A percentile compares a stretch with the other conserved stretches of the same genome.
These are phyloP conservation scores for Sebastes matsubarae DNA, from an alignment of 2,797 vertebrate genomes.

Conservation along the genomic window DNA sequence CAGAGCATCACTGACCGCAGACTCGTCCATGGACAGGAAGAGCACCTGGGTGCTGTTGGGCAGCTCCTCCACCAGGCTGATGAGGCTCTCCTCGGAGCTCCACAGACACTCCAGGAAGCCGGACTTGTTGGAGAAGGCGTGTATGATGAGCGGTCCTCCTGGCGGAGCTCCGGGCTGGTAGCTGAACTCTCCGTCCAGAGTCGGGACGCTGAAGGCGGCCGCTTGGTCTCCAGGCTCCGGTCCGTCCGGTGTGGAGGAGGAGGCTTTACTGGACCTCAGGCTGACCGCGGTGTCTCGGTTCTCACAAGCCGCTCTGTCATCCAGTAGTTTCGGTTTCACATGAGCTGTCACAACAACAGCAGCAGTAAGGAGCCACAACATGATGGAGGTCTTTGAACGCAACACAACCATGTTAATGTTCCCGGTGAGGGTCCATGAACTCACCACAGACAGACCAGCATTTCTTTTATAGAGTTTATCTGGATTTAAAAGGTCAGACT, in stretches of 20 bases:
- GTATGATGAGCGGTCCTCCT: conserved; percentile 70
- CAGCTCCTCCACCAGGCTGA: conserved; percentile 70
- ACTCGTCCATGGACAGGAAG: conserved; percentile 83
- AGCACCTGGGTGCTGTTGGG: conserved; percentile 72
- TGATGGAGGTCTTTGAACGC: neutral
- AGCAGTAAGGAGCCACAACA: conserved; percentile 27
- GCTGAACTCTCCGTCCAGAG: conserved; percentile 77
- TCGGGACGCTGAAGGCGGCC: conserved; percentile 68
- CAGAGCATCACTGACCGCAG: conserved; percentile 69
- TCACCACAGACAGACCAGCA: neutral
- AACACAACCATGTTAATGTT: conserved; percentile 35
- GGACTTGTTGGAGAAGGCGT: conserved; percentile 85
- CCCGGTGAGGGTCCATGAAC: conserved; percentile 1
- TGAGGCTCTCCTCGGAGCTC: conserved; percentile 75
- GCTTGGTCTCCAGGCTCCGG: conserved; percentile 78
- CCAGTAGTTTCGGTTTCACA: conserved; percentile 13
- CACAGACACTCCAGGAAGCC: conserved; percentile 84
- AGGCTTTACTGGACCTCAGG: neutral
- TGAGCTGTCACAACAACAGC: neutral
- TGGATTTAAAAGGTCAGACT: accelerated
- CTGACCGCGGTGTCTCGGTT: neutral
- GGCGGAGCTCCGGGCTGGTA: conserved; percentile 51
- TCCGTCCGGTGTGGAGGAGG: neutral
- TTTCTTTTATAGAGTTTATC: accelerated
- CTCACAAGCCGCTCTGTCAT: neutral